Evolutionary conservation across 2,797 vertebrate species (phyloP), one percentile per base, ranked within the genome.

Genomic region (Etheostoma nigrum): DNA sequence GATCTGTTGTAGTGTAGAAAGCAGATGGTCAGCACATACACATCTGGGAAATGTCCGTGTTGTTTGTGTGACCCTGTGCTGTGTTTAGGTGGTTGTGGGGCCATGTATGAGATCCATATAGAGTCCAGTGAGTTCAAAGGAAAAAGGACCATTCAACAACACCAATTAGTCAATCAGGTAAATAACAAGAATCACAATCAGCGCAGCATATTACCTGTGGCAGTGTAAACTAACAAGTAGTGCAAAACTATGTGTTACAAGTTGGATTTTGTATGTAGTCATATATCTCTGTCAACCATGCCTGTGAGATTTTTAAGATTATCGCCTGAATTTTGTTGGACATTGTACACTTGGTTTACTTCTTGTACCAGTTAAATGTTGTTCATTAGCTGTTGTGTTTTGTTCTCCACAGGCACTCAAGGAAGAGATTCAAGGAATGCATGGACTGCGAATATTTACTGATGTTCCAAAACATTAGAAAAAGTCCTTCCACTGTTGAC

Each of bases 101-200:
- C 97, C 9, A 99, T 99, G 98, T 99, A 98, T 78, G 98, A 99
- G 83, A 95, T 99, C 61, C 96, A 98, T 63, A 95, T 99, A 12
- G 97, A 98, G 85, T 98, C 98, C 0, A 94, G 92, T 82, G 97
- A 99, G n/a, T 99, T 99, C 89, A 93, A 94, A 85, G 97, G 96
- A 54, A 99, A 98, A 92, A 94, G 96, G 62, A 95, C 90, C 0
- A 92, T 99, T 63, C 97, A 99, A 74, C 98, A 99, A 81, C 98
- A 99, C 84, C 96, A 96, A 65, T 92, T 99, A 94, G 96, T 99
- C 1, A 99, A 98, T 57, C 95, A 98, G 96, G 98, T 98, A 90
- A 94, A 83, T 48, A 21, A 68, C 6, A 66, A 18, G 10, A 5
- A 59, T 8, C 21, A 30, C 47, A 13, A 9, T 11, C 10, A 74